Conservation (phyloP, 2,113 vertebrate species). For the Oreochromis niloticus region DNA sequence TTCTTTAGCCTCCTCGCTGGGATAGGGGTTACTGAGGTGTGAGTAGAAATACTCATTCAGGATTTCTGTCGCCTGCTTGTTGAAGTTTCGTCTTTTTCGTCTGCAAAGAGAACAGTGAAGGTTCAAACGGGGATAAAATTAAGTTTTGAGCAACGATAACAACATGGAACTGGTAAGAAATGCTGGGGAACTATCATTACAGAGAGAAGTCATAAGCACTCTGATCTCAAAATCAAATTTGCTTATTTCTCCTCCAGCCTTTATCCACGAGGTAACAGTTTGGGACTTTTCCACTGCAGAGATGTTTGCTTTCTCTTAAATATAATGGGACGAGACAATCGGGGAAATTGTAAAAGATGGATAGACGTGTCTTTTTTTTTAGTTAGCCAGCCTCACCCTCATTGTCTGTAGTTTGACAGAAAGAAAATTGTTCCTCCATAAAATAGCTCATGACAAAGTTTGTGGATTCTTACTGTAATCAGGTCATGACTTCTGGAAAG, state of each 20-base stretch:
- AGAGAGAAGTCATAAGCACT: not conserved
- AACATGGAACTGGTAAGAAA: not conserved
- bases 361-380: not conserved
- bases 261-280: not conserved
- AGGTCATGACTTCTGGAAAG: not conserved
- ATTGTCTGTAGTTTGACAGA: not conserved
- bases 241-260: not conserved
- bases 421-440: not conserved
- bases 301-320: not conserved
- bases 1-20: constrained; percentile 99
- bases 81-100: constrained; percentile 98
- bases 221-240: not conserved
- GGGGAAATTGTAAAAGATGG: not conserved
- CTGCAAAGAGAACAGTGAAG: constrained; percentile 55
- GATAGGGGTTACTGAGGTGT: constrained; percentile 99
- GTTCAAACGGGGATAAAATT: not conserved
- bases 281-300: not conserved
- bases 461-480: not conserved
- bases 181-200: not conserved
- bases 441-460: not conserved
- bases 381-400: not conserved
- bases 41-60: constrained; percentile 99
- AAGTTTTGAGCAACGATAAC: not conserved
- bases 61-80: constrained; percentile 98
- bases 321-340: not conserved